A percentile compares a stretch with the other conserved stretches of the same genome.
phyloP scores from a whole-genome alignment of 2,113 vertebrate species.

The Speoplatyrhinus poulsoni region DNA sequence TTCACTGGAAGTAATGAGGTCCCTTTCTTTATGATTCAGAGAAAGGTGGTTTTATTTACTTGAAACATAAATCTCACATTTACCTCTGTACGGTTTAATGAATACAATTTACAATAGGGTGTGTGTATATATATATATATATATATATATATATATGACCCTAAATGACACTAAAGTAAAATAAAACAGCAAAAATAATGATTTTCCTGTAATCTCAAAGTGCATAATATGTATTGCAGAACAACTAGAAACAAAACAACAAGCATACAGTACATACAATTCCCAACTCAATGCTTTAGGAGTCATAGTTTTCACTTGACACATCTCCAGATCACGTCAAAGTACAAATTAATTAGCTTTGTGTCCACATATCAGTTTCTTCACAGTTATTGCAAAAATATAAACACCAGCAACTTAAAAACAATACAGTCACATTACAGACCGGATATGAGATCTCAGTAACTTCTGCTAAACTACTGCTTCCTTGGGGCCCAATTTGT shows the following conservation, averaged over 20 bases:
- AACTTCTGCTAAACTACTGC: too few relatives aligned
- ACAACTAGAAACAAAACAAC: background rate
- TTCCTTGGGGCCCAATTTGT: too few relatives aligned
- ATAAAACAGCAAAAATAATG: background rate
- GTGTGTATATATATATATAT: too few relatives aligned
- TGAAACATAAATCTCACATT: background rate
- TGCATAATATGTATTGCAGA: background rate
- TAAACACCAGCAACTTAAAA: conserved; percentile 17
- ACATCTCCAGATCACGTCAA: background rate
- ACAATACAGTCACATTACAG: background rate
- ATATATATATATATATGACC: background rate
- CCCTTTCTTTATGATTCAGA: background rate
- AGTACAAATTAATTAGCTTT: conserved; percentile 19
- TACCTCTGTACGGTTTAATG: background rate
- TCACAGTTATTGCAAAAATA: conserved; percentile 37
- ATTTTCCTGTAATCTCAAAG: background rate
- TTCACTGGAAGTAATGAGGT: background rate
- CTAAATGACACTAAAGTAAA: background rate
- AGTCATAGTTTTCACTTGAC: background rate
- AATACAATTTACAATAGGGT: too few relatives aligned
- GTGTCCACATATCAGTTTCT: background rate
- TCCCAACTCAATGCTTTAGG: background rate
- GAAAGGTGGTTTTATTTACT: background rate
- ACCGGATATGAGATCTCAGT: background rate
- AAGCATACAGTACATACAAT: background rate